A percentile compares a stretch with the other conserved stretches of the same genome.
phyloP scores from a whole-genome alignment of 2,888 invertebrate genomes.

The Polydrusus pterygomalis region DNA sequence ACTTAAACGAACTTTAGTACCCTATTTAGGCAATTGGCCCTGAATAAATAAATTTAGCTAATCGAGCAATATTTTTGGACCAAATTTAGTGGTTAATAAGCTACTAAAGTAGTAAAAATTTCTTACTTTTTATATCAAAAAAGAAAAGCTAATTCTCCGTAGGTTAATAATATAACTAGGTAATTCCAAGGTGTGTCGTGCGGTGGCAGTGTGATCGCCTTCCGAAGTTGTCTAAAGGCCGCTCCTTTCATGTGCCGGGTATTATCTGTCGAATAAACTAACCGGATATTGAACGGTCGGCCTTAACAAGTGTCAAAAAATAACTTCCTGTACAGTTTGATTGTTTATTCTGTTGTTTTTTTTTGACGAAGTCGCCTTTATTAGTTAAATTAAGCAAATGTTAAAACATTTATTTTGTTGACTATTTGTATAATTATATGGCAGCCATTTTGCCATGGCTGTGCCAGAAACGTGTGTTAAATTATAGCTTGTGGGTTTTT shows the following conservation, averaged over 20 bases:
- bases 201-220: slow-evolving; percentile 45
- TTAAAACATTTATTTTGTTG: slow-evolving; percentile 70
- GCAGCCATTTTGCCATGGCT: slow-evolving; percentile 63
- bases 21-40: too few species aligned
- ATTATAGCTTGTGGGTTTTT: slow-evolving; percentile 65
- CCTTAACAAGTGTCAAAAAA: slow-evolving; percentile 53
- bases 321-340: slow-evolving; percentile 68
- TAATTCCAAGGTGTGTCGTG: slow-evolving; percentile 46
- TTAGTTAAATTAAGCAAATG: slow-evolving; percentile 68
- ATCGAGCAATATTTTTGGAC: slow-evolving; percentile 52
- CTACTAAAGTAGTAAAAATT: slow-evolving; percentile 49
- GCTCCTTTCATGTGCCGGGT: slow-evolving; percentile 13
- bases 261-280: not conserved
- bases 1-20: too few species aligned
- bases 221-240: slow-evolving; percentile 53
- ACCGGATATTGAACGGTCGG: not conserved
- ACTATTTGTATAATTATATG: slow-evolving; percentile 66
- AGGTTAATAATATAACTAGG: slow-evolving; percentile 41
- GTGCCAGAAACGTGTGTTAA: slow-evolving; percentile 63
- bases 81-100: slow-evolving; percentile 53
- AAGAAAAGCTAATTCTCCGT: slow-evolving; percentile 46
- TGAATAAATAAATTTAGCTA: slow-evolving; percentile 1
- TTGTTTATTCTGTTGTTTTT: slow-evolving; percentile 51
- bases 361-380: slow-evolving; percentile 67
- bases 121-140: slow-evolving; percentile 54